Base-by-base conservation (phyloP, 2,888 invertebrate genomes). In the Epinotia demarniana region DNA sequence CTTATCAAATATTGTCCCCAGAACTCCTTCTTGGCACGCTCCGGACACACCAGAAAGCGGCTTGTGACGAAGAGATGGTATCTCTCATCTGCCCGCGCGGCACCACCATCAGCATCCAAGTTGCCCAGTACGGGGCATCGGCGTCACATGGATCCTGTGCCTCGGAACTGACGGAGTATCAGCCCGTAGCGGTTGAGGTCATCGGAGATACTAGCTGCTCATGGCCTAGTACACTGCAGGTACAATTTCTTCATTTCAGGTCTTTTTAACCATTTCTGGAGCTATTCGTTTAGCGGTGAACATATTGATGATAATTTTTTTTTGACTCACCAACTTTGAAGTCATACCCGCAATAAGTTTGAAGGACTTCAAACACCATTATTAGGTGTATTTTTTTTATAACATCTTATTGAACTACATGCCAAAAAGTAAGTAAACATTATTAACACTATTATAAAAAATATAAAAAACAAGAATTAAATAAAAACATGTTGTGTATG, bases 31-130 rank as follows among this genome's bases (percentile, higher is more conserved):
- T 98, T 84, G 98, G 98, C 81, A 98, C 98, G 46, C 95, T 99
- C 82, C 95, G 98, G 85, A 98, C 98, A 63, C 98, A 98, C 91
- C 98, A 98, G 87, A 96, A 97, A 80, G 98, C 98, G 67, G 98
- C 98, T 70, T 99, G 99, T 92, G 98, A 99, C 92, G 97, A 98
- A 78, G 97, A 99, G 86, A 95, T 96, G 88, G 96, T 99, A 88
- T 96, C 96, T 67, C 95, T 99, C 78, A 96, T 96, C 86, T 99
- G 99, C 91, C 99, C 99, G 43, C 95, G 96, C 64, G 98, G 98
- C 71, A 99, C 99, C 55, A 97, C 98, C 83, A 98, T 99, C 87
- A 97, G 97, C 83, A 97, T 99, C 81, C 97, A 98, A 82, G 95
- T 98, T 82, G 98, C 98, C n/a, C 97, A 97, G 87, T 98, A 98